phyloP scores from a whole-genome alignment of 2,797 vertebrate genomes.

The Crenuchus spilurus region DNA sequence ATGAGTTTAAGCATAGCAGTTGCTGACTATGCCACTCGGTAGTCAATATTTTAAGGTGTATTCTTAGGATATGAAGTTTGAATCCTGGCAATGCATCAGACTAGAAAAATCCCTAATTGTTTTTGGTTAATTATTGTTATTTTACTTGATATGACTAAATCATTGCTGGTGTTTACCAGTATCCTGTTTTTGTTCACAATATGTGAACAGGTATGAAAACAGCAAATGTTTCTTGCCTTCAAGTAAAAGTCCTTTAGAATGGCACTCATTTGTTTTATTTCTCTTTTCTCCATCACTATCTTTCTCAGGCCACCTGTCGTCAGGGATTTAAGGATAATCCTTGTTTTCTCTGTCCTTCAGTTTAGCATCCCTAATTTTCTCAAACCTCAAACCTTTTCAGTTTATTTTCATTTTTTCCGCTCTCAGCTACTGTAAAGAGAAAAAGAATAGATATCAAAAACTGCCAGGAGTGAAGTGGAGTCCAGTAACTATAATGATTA shows the following conservation, averaged over 20 bases:
- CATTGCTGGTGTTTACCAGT: too few relatives aligned
- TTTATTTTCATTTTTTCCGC: constrained; percentile 48
- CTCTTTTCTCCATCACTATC: background rate
- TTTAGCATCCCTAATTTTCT: constrained; percentile 45
- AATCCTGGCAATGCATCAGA: too few relatives aligned
- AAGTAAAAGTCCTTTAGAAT: background rate
- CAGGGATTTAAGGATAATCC: constrained; percentile 54
- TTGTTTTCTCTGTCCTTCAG: constrained; percentile 53
- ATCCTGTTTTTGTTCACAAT: background rate
- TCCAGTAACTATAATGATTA: constrained; percentile 57
- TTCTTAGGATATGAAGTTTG: too few relatives aligned
- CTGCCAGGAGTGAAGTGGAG: constrained; percentile 45
- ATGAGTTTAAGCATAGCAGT: too few relatives aligned
- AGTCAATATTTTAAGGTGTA: too few relatives aligned
- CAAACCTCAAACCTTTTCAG: constrained; percentile 22
- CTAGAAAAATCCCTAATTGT: too few relatives aligned
- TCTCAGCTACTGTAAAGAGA: constrained; percentile 43
- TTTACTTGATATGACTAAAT: background rate
- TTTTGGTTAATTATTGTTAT: too few relatives aligned
- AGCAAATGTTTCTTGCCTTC: background rate
- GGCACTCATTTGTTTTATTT: constrained; percentile 3
- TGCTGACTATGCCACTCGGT: too few relatives aligned
- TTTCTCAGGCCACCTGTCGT: constrained; percentile 16
- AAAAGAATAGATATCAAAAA: constrained; percentile 56
- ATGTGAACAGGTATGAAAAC: constrained; percentile 9